phyloP scores from a whole-genome alignment of 2,113 vertebrate species.

The Paraplagusia blochii region DNA sequence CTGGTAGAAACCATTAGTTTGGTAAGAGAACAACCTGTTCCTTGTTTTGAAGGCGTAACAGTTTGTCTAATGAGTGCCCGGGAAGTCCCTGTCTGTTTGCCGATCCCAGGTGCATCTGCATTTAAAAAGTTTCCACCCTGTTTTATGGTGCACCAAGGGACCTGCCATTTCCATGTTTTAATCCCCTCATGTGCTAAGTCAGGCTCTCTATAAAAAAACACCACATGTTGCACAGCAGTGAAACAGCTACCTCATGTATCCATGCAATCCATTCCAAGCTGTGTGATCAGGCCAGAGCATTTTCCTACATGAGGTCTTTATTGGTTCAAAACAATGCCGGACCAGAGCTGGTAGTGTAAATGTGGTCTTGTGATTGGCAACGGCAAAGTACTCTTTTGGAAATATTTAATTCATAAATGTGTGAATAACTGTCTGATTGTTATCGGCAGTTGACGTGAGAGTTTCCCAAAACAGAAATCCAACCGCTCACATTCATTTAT shows the following conservation, averaged over 20 bases:
- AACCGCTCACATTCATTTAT: too few relatives aligned
- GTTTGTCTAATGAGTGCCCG: slow-evolving; percentile 27
- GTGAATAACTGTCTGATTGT: too few relatives aligned
- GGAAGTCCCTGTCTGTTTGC: slow-evolving; percentile 56
- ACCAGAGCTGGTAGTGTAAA: background rate
- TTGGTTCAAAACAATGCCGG: slow-evolving; percentile 21
- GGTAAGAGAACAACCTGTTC: slow-evolving; percentile 63
- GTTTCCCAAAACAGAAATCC: too few relatives aligned
- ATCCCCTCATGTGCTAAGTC: slow-evolving; percentile 66
- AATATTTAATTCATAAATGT: background rate
- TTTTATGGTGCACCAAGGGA: slow-evolving; percentile 72
- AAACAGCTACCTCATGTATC: slow-evolving; percentile 66
- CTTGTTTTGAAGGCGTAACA: slow-evolving; percentile 38
- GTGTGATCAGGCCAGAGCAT: slow-evolving; percentile 40
- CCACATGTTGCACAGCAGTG: slow-evolving; percentile 71
- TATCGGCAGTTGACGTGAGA: too few relatives aligned
- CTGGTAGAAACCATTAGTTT: slow-evolving; percentile 23
- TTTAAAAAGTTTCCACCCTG: slow-evolving; percentile 68
- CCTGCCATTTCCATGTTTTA: slow-evolving; percentile 74
- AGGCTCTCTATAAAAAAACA: slow-evolving; percentile 69
- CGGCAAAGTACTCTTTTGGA: background rate
- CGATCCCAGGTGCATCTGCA: slow-evolving; percentile 70
- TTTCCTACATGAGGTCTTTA: slow-evolving; percentile 23
- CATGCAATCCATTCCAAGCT: slow-evolving; percentile 46
- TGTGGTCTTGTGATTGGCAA: too few relatives aligned